Percentiles rank a stretch among this genome's conserved stretches.
phyloP scores from a whole-genome alignment of 2,797 vertebrate genomes.

The Labroides dimidiatus region DNA sequence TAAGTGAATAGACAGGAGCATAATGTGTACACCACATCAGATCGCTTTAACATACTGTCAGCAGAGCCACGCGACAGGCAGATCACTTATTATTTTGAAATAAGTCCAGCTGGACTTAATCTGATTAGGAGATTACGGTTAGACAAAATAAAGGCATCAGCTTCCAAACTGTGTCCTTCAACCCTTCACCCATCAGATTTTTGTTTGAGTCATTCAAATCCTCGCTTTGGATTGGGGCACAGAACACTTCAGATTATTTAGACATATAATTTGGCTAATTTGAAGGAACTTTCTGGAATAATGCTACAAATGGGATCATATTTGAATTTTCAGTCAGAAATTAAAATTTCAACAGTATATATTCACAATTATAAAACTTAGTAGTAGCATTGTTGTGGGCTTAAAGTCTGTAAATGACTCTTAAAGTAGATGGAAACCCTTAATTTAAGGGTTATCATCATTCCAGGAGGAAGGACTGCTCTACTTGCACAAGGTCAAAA shows the following conservation, averaged over 20 bases:
- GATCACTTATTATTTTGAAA: slow-evolving; percentile 55
- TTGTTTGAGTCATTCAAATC: slow-evolving; percentile 34
- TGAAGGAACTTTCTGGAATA: slow-evolving; percentile 10
- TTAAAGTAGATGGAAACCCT: slow-evolving; percentile 1
- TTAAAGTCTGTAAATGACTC: slow-evolving; percentile 11
- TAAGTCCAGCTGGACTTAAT: slow-evolving; percentile 61
- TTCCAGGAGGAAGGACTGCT: slow-evolving; percentile 15
- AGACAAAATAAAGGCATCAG: slow-evolving; percentile 52
- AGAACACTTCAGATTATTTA: slow-evolving; percentile 16
- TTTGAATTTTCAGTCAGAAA: neutral
- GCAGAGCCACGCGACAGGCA: slow-evolving; percentile 36
- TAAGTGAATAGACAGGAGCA: slow-evolving; percentile 47
- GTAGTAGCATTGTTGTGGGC: neutral
- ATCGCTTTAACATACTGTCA: slow-evolving; percentile 34
- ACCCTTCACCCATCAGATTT: slow-evolving; percentile 37
- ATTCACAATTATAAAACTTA: neutral
- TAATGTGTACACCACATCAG: slow-evolving; percentile 10
- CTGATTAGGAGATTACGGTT: slow-evolving; percentile 58
- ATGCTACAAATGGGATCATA: neutral
- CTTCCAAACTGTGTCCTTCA: slow-evolving; percentile 54
- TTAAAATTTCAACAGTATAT: no score
- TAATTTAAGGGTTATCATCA: slow-evolving; percentile 31
- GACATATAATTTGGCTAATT: slow-evolving; percentile 25
- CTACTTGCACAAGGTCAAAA: slow-evolving; percentile 33
- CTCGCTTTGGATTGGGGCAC: slow-evolving; percentile 5